Evolutionary conservation across 2,888 invertebrate genomes (phyloP).

Genomic region (Hydraecia micacea): DNA sequence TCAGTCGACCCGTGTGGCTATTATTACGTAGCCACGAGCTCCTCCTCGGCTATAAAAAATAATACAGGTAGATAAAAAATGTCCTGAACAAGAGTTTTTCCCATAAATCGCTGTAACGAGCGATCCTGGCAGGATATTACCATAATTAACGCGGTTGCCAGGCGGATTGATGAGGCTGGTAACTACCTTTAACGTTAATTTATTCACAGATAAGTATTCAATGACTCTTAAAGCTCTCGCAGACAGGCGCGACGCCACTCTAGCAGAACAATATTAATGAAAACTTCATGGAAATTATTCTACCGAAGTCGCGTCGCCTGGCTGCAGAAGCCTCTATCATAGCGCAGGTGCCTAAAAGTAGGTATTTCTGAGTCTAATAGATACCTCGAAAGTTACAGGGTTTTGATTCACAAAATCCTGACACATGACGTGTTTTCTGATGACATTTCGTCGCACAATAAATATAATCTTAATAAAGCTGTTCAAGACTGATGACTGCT

Average conservation of each 20-base stretch:
- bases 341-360: background rate
- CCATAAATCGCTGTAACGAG: constrained; percentile 17
- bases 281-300: background rate
- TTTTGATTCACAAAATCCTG: background rate
- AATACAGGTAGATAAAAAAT: background rate
- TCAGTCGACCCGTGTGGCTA: background rate
- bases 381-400: no score
- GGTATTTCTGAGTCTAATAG: no score
- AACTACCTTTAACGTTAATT: background rate
- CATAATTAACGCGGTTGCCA: constrained; percentile 8
- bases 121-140: constrained; percentile 4
- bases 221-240: background rate
- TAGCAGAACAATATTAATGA: background rate
- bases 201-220: background rate
- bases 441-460: background rate
- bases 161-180: background rate
- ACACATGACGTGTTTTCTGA: background rate
- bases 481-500: background rate
- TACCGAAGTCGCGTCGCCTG: background rate
- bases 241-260: background rate
- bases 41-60: no score
- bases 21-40: background rate
- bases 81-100: background rate
- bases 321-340: background rate
- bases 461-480: background rate